Conservation (phyloP, 2,888 invertebrate genomes). For the Tanytarsus gracilentus region DNA sequence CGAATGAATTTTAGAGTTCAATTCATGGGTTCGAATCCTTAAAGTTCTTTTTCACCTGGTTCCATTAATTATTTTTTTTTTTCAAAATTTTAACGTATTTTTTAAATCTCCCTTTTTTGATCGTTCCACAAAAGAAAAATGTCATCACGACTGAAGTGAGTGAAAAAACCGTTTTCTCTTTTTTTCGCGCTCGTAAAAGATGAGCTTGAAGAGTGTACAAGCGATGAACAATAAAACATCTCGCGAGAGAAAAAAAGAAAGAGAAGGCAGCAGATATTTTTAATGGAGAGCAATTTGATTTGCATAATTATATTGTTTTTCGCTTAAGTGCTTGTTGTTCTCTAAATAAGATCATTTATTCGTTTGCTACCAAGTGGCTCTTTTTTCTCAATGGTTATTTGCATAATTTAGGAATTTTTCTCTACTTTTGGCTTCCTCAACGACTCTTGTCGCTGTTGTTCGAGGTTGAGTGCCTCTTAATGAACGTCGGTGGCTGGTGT, state of each 20-base stretch:
- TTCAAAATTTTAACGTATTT: too few relatives aligned
- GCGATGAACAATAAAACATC: conserved; percentile 19
- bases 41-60: too few relatives aligned
- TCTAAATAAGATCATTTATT: conserved; percentile 19
- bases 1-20: too few relatives aligned
- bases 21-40: too few relatives aligned
- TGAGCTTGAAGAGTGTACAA: neutral
- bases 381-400: conserved; percentile 8
- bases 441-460: too few relatives aligned
- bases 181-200: neutral
- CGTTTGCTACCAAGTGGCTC: conserved; percentile 20
- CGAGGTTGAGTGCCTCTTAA: too few relatives aligned
- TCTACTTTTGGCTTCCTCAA: neutral
- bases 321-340: conserved; percentile 19
- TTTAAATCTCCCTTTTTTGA: too few relatives aligned
- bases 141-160: too few relatives aligned
- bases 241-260: neutral
- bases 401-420: conserved; percentile 1
- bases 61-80: too few relatives aligned
- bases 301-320: conserved; percentile 27
- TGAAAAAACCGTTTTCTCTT: neutral
- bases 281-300: conserved; percentile 24
- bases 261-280: conserved; percentile 17
- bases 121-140: too few relatives aligned
- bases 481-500: too few relatives aligned